These are phyloP conservation scores for Diloba caeruleocephala DNA, from an alignment of 2,888 invertebrate species.

Conservation along the genomic window DNA sequence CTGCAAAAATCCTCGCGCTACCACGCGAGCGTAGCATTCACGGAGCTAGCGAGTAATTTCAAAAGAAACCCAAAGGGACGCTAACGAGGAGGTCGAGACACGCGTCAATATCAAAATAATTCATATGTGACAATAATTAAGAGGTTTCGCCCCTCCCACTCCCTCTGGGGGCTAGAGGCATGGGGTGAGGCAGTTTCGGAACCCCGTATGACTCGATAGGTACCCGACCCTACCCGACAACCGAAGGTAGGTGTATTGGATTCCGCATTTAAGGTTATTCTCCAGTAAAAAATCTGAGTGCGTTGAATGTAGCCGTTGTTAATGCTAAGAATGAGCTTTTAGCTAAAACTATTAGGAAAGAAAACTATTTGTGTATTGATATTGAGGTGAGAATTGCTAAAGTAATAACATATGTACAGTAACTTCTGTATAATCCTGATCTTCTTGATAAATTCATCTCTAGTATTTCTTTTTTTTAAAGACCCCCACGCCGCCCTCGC, in stretches of 20 bases:
- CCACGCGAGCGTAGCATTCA: constrained; percentile 43
- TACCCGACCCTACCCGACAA: constrained; percentile 55
- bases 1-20: constrained; percentile 26
- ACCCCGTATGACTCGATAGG: constrained; percentile 67
- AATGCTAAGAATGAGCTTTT: neutral
- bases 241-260: constrained; percentile 60
- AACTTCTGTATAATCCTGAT: too few species aligned
- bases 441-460: too few species aligned
- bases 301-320: constrained; percentile 21
- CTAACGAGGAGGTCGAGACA: constrained; percentile 60
- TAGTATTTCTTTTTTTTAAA: too few species aligned
- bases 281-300: constrained; percentile 33
- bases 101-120: constrained; percentile 85
- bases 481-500: too few species aligned
- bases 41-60: constrained; percentile 41
- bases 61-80: constrained; percentile 60
- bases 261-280: constrained; percentile 58
- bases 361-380: too few species aligned
- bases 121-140: constrained; percentile 87
- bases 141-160: constrained; percentile 63
- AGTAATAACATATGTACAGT: too few species aligned
- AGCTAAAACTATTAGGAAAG: too few species aligned
- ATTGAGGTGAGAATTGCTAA: too few species aligned
- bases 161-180: constrained; percentile 64
- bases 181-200: constrained; percentile 54